Base-by-base conservation (phyloP, 2,888 invertebrate genomes). In the Callosobruchus maculatus region DNA sequence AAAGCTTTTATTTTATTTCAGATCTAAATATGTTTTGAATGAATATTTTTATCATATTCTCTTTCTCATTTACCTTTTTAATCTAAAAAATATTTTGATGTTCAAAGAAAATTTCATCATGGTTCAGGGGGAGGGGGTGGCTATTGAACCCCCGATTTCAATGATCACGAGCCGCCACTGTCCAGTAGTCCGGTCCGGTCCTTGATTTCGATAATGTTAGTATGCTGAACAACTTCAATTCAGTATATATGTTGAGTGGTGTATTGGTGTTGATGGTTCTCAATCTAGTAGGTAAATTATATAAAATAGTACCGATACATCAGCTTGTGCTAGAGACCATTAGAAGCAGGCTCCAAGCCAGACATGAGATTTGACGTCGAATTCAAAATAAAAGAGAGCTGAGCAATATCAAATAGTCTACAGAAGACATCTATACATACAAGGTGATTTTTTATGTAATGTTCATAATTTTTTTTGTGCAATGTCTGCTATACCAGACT, bases 401-500 rank as follows among this genome's bases (percentile, higher is more conserved):
- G 68, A 68, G 68, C 20, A 21, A 21, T 68, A 68, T 20, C 9
- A 67, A 67, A 21, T 68, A 68, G 21, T 68, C 21, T 68, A 68
- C 68, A 68, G 68, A 68, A 68, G 68, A 68, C 68, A 68, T 22
- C 68, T 68, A 21, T 9, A 68, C 68, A 20, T 68, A 68, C 22
- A 68, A 68, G 22, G 49, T 49, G 49, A 49, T 49, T 49, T 49
- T 49, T 49, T 49, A 49, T 49, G 49, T 18, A 49, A 49, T 13
- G 49, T 49, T 13, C 18, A 18, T 13, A 1, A 18, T 49, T 49
- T 5, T 49, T 13, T 49, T 7, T 26, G 26, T 26, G 26, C 26
- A 26, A n/a, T 26, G 26, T 4, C 7, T 26, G 26, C 26, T 4
- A 26, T 26, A 4, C 7, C 26, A 4, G 26, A 26, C 7, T 2